Evolutionary conservation across 2,113 vertebrate species (phyloP).

Genomic region (Ivindomyrus marchei): DNA sequence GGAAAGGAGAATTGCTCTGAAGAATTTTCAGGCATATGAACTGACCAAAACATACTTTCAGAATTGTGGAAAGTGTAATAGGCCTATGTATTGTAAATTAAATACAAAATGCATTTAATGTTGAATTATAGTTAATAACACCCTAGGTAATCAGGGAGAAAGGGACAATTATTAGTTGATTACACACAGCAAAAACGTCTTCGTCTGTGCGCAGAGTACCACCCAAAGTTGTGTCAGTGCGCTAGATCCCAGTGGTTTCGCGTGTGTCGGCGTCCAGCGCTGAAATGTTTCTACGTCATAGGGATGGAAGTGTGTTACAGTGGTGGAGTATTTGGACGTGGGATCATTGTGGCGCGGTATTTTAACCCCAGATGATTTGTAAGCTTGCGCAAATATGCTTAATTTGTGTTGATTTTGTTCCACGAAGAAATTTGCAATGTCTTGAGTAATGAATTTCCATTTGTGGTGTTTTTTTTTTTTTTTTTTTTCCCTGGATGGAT

Average conservation of each 20-base stretch:
- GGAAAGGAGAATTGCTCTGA: background rate
- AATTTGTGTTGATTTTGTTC: background rate
- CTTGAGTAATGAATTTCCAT: constrained; percentile 8
- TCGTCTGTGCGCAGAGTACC: background rate
- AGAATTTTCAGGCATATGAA: background rate
- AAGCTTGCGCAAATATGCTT: background rate
- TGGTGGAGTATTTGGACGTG: background rate
- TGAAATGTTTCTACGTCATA: background rate
- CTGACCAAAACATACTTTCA: background rate
- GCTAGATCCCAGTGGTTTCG: background rate
- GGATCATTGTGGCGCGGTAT: background rate
- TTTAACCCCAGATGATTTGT: background rate
- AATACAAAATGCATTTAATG: background rate
- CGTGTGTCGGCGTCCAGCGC: background rate
- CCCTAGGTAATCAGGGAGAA: background rate
- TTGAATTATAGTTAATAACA: background rate
- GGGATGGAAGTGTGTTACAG: background rate
- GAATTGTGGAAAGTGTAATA: background rate
- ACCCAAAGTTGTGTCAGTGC: background rate
- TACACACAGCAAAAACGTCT: background rate
- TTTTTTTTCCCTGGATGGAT: background rate
- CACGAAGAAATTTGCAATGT: background rate
- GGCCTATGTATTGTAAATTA: background rate
- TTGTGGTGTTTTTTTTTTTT: background rate
- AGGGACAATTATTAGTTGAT: background rate